Conservation (phyloP, 2,888 invertebrate species). For the Dorcus hopei region DNA sequence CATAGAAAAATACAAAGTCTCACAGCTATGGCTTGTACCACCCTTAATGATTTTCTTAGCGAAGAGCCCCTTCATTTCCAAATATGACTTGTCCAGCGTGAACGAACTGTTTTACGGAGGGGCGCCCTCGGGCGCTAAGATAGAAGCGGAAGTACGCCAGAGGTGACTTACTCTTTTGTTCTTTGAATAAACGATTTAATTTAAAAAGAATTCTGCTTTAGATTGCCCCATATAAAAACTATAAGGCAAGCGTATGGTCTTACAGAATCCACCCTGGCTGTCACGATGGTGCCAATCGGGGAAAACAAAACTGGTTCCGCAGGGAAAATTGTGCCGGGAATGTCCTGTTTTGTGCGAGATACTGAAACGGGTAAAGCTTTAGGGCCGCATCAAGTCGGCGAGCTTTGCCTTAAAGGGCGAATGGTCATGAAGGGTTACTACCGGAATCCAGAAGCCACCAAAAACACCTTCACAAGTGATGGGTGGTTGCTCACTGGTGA, state of each 20-base stretch:
- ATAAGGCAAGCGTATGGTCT: conserved; percentile 74
- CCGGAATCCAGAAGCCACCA: conserved; percentile 63
- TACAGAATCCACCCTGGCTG: conserved; percentile 68
- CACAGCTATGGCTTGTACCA: conserved; percentile 45
- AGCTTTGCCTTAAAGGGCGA: conserved; percentile 77
- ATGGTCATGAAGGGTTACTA: conserved; percentile 62
- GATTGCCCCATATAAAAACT: conserved; percentile 51
- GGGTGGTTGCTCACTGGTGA: conserved; percentile 82
- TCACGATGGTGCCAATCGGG: conserved; percentile 42
- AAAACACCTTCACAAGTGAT: conserved; percentile 61
- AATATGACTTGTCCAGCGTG: conserved; percentile 50
- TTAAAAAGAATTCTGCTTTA: conserved; percentile 32
- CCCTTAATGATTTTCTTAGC: conserved; percentile 53
- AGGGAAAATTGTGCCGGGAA: conserved; percentile 60
- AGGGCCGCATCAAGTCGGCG: conserved; percentile 67
- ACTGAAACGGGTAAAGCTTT: conserved; percentile 59
- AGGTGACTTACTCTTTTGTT: conserved; percentile 1
- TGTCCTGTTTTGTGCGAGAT: conserved; percentile 62
- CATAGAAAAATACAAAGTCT: conserved; percentile 56
- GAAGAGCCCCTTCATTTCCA: conserved; percentile 49
- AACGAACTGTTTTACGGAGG: conserved; percentile 48
- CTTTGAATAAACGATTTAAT: not conserved
- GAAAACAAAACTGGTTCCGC: conserved; percentile 58
- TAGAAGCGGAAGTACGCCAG: conserved; percentile 8
- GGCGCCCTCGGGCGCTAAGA: conserved; percentile 40